These are phyloP conservation scores for Agonopterix heracliana DNA, from an alignment of 2,888 invertebrate genomes.

Conservation along the genomic window DNA sequence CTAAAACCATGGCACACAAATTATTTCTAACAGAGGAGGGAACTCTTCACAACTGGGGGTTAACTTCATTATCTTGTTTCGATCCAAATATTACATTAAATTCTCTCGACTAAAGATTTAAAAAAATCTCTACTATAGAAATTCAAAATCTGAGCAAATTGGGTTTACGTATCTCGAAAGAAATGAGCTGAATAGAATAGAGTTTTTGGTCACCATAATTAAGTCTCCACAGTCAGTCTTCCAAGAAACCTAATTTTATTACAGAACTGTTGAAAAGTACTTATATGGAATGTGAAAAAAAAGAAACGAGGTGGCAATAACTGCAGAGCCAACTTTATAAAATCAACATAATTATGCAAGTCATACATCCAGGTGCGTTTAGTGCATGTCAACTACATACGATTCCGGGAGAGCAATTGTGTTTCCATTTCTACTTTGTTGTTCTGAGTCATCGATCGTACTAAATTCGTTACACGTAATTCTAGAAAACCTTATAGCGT, in stretches of 20 bases:
- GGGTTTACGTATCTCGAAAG: slow-evolving; percentile 46
- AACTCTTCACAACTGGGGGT: slow-evolving; percentile 68
- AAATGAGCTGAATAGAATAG: slow-evolving; percentile 47
- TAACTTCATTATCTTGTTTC: slow-evolving; percentile 38
- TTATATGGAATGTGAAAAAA: slow-evolving; percentile 61
- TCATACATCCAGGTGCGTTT: slow-evolving; percentile 30
- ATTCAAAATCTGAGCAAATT: slow-evolving; percentile 60
- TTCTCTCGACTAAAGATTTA: slow-evolving; percentile 32
- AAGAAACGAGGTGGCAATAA: slow-evolving; percentile 29
- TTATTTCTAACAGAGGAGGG: slow-evolving; percentile 70
- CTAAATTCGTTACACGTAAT: slow-evolving; percentile 52
- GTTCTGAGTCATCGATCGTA: slow-evolving; percentile 15
- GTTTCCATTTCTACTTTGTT: slow-evolving; percentile 21
- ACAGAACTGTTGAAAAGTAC: slow-evolving; percentile 47
- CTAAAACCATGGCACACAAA: slow-evolving; percentile 72
- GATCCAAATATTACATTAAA: slow-evolving; percentile 33
- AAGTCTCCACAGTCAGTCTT: slow-evolving; percentile 69
- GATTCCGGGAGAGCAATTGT: slow-evolving; percentile 49
- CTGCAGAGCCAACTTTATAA: slow-evolving; percentile 22
- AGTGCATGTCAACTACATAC: slow-evolving; percentile 15
- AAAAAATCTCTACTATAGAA: slow-evolving; percentile 31
- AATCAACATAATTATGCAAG: slow-evolving; percentile 39
- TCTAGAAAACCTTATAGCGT: slow-evolving; percentile 38
- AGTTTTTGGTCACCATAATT: slow-evolving; percentile 48
- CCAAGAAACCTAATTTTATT: slow-evolving; percentile 58